Conservation (phyloP, 1,140 invertebrate species). For the Ceratosolen solmsi region DNA sequence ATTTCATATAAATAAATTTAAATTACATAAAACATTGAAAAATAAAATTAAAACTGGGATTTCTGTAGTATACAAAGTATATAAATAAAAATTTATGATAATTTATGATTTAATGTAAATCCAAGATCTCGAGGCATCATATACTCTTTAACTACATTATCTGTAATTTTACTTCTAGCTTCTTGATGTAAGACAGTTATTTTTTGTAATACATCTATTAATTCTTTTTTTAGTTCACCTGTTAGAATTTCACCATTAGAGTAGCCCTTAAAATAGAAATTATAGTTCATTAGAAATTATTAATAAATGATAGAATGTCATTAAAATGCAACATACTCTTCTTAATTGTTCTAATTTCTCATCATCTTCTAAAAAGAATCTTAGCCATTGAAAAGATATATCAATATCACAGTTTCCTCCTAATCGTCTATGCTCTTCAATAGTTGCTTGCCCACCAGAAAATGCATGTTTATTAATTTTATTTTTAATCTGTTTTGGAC, state of each 20-base stretch:
- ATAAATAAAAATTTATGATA: background rate
- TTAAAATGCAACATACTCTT: slow-evolving; percentile 73
- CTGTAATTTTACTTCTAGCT: slow-evolving; percentile 85
- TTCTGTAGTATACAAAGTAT: slow-evolving; percentile 7
- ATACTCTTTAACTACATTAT: slow-evolving; percentile 88
- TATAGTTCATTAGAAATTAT: slow-evolving; percentile 42
- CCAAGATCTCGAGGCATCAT: slow-evolving; percentile 89
- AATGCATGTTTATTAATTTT: slow-evolving; percentile 99
- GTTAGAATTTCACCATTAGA: slow-evolving; percentile 92
- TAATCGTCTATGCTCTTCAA: slow-evolving; percentile 92
- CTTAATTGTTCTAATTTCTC: slow-evolving; percentile 87
- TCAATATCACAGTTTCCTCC: slow-evolving; percentile 98
- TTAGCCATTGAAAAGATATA: slow-evolving; percentile 95
- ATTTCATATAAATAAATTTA: slow-evolving; percentile 14
- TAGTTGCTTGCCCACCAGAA: slow-evolving; percentile 93
- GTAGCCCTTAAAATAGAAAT: slow-evolving; percentile 80
- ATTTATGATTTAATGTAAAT: slow-evolving; percentile 61
- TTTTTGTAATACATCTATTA: slow-evolving; percentile 85
- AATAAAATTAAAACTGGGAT: background rate
- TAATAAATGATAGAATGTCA: slow-evolving; percentile 40
- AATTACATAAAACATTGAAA: slow-evolving; percentile 34
- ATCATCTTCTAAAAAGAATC: slow-evolving; percentile 97
- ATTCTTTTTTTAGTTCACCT: slow-evolving; percentile 94
- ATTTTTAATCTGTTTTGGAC: slow-evolving; percentile 96
- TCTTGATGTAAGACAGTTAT: slow-evolving; percentile 89